A percentile compares a stretch with the other conserved stretches of the same genome.
Evolutionary conservation across 2,888 invertebrate genomes (phyloP).

Genomic region (Drosophila setosimentum): DNA sequence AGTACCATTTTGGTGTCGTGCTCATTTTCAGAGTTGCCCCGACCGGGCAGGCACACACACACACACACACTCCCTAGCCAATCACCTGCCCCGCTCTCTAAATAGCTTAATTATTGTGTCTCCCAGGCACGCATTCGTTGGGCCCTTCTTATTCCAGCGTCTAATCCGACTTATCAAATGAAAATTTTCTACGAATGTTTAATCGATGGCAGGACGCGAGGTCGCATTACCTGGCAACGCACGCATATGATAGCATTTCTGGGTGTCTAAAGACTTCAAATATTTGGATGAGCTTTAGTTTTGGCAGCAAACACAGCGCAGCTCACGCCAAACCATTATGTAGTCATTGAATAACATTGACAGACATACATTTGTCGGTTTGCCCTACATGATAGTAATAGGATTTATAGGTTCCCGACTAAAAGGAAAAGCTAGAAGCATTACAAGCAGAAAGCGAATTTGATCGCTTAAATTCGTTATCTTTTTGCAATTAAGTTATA

Average conservation of each 20-base stretch:
- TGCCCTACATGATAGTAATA: constrained; percentile 1
- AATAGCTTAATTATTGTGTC: constrained; percentile 79
- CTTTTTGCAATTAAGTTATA: not conserved
- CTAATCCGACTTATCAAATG: constrained; percentile 56
- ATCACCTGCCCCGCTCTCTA: constrained; percentile 58
- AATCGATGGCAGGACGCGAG: constrained; percentile 62
- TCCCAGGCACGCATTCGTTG: constrained; percentile 73
- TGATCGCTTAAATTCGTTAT: not conserved
- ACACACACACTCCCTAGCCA: constrained; percentile 41
- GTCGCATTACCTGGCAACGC: constrained; percentile 67
- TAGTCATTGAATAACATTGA: constrained; percentile 26
- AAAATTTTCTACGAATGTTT: constrained; percentile 67
- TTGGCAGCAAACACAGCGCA: not conserved
- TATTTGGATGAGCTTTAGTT: not conserved
- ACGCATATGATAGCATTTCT: constrained; percentile 51
- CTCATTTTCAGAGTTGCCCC: constrained; percentile 72
- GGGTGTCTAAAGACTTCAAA: constrained; percentile 2
- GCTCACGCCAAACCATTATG: constrained; percentile 1
- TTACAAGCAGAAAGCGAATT: not conserved
- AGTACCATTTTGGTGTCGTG: constrained; percentile 83
- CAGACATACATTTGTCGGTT: constrained; percentile 18
- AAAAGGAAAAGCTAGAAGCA: not conserved
- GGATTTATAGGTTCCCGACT: not conserved
- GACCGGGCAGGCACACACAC: constrained; percentile 33
- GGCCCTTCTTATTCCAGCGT: constrained; percentile 46